A percentile compares a stretch with the other conserved stretches of the same genome.
phyloP scores from a whole-genome alignment of 1,140 invertebrate genomes.

The Lutraria rhynchaena region DNA sequence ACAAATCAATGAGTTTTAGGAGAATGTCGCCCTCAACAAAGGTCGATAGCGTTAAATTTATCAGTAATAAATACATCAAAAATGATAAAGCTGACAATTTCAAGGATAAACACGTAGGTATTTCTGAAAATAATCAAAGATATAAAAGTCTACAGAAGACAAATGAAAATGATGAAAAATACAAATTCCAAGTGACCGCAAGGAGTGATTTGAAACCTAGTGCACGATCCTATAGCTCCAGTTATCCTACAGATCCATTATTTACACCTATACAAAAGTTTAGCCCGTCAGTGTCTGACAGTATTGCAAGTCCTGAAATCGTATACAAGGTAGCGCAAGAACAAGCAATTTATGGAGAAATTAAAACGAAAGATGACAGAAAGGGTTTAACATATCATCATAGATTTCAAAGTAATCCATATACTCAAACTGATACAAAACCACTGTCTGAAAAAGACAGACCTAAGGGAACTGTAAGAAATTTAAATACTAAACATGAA shows the following conservation, averaged over 20 bases:
- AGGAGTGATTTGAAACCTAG: background rate
- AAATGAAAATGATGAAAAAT: background rate
- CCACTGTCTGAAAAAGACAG: background rate
- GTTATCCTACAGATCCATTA: background rate
- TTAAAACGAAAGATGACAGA: background rate
- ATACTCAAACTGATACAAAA: background rate
- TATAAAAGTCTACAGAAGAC: background rate
- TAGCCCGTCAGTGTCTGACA: background rate
- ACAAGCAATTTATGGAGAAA: background rate
- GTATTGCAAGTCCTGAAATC: slow-evolving; percentile 34
- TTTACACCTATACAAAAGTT: slow-evolving; percentile 1
- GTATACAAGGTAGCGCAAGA: slow-evolving; percentile 21
- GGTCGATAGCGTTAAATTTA: background rate
- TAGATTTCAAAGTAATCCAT: background rate
- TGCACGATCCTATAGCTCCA: background rate
- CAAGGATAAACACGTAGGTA: background rate
- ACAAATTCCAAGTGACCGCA: background rate
- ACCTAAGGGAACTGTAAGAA: background rate
- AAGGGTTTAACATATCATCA: background rate
- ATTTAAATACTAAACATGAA: background rate
- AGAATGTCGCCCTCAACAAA: background rate
- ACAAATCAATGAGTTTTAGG: background rate
- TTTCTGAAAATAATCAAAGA: background rate
- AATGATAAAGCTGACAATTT: background rate
- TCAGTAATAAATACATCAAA: background rate